phyloP scores from a whole-genome alignment of 2,113 vertebrate species.

The Cephalopholis sonnerati region DNA sequence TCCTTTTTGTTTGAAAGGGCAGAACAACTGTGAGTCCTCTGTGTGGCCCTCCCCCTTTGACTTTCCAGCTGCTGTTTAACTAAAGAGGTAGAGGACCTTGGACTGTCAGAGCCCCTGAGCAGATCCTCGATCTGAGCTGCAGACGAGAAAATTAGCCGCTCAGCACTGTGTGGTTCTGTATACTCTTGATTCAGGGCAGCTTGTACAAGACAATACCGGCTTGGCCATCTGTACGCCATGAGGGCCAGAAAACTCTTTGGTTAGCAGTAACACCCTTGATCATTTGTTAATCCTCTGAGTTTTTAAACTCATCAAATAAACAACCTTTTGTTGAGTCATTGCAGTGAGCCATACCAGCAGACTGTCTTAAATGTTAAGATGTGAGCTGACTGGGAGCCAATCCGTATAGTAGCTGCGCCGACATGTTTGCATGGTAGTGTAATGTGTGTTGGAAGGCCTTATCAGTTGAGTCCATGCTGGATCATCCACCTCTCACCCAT shows the following conservation, averaged over 20 bases:
- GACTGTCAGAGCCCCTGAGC: slow-evolving; percentile 59
- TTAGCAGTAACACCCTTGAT: background rate
- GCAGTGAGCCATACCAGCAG: background rate
- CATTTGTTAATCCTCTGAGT: slow-evolving; percentile 3
- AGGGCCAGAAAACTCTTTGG: slow-evolving; percentile 3
- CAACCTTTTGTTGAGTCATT: background rate
- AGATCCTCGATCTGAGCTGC: slow-evolving; percentile 18
- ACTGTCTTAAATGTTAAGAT: background rate
- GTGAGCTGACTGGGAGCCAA: background rate
- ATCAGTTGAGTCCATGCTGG: slow-evolving; percentile 62
- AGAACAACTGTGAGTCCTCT: slow-evolving; percentile 34
- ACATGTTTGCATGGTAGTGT: slow-evolving; percentile 31
- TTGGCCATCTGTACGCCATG: slow-evolving; percentile 6
- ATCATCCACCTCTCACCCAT: slow-evolving; percentile 76
- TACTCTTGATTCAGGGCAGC: slow-evolving; percentile 13
- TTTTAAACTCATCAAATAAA: slow-evolving; percentile 7
- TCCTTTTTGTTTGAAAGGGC: slow-evolving; percentile 32
- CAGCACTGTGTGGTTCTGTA: background rate
- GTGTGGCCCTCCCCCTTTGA: slow-evolving; percentile 21
- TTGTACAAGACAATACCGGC: slow-evolving; percentile 36
- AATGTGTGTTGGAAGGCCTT: slow-evolving; percentile 41
- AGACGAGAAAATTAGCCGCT: slow-evolving; percentile 7
- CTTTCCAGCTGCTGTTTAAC: slow-evolving; percentile 78
- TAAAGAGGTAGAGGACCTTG: slow-evolving; percentile 78
- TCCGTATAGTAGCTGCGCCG: slow-evolving; percentile 29